These are phyloP conservation scores for Hyla sarda DNA, from an alignment of 2,113 vertebrate species.

Conservation along the genomic window DNA sequence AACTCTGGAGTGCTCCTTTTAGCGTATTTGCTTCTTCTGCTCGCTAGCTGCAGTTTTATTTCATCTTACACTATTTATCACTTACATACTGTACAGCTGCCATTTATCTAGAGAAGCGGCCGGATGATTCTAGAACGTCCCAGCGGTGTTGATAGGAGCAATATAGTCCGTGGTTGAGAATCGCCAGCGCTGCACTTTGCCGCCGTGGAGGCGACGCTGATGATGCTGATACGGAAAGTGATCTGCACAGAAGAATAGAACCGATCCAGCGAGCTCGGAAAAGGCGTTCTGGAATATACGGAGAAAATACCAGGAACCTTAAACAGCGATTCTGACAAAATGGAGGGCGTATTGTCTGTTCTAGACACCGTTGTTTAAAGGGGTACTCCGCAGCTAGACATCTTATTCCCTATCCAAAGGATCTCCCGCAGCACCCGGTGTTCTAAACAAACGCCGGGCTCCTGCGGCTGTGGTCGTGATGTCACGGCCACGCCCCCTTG, in stretches of 20 bases:
- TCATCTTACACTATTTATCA: too few relatives aligned
- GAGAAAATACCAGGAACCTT: too few relatives aligned
- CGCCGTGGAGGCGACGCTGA: not conserved
- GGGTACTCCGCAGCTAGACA: too few relatives aligned
- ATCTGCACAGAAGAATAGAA: not conserved
- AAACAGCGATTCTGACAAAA: too few relatives aligned
- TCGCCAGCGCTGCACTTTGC: conserved; percentile 7
- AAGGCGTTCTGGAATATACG: too few relatives aligned
- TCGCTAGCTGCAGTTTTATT: not conserved
- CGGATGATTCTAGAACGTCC: not conserved
- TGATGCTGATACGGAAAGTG: conserved; percentile 18
- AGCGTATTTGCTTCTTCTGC: not conserved
- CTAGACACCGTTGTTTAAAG: too few relatives aligned
- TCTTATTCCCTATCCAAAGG: too few relatives aligned
- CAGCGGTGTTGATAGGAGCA: conserved; percentile 7
- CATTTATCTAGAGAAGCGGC: not conserved
- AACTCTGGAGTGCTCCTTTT: not conserved
- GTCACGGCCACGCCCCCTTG: too few relatives aligned
- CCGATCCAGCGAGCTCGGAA: not conserved
- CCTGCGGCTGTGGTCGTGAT: too few relatives aligned
- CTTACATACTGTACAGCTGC: not conserved
- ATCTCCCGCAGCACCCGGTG: too few relatives aligned
- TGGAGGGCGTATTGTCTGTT: too few relatives aligned
- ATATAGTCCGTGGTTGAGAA: not conserved
- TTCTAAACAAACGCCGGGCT: too few relatives aligned